Evolutionary conservation across 2,888 invertebrate genomes (phyloP), one percentile per base, ranked within the genome.

Genomic region (Drosophila pseudotalamancana): DNA sequence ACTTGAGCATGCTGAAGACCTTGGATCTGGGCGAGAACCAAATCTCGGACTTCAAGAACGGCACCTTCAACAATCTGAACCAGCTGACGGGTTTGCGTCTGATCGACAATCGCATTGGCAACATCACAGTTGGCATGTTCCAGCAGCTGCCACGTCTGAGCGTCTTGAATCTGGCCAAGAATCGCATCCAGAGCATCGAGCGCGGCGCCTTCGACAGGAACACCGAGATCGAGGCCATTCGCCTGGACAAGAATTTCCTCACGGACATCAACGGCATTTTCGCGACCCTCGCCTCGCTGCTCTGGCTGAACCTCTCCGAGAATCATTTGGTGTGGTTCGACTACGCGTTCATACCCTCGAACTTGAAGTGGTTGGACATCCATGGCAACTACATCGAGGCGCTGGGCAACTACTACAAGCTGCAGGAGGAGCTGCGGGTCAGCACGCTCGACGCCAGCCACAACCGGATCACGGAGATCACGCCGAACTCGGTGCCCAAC

Each of bases 311-410:
- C 92, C 93, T 97, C 49, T 97, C 97, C 34, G 96, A 97, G 92
- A 97, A 97, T 93, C 96, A 96, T 92, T 93, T 98, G 88, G 95
- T 96, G 79, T 97, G 97, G 96, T 97, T 98, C 92, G 97, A 97
- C 91, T 97, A 97, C 90, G 97, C 97, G 51, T 96, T 97, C 91
- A 95, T 97, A 87, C 97, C 97, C 21, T 95, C 95, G 75, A 97
- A 96, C 91, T 92, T 98, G 57, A 96, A 96, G 92, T 97, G 97
- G 96, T 92, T 98, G 89, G 97, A 97, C 90, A 95, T 97, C 88
- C 97, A 97, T 90, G 95, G 96, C 50, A 97, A 97, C 91, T 96
- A 95, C 87, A 97, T 98, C 86, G 96, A 96, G 92, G 95, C 95
- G 62, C 92, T 97, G 76, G 96, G 95, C 49, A 97, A 98, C 92